Percentiles rank a stretch among this genome's conserved stretches.
Evolutionary conservation across 2,797 vertebrate species (phyloP).

Genomic region (Furcifer pardalis): DNA sequence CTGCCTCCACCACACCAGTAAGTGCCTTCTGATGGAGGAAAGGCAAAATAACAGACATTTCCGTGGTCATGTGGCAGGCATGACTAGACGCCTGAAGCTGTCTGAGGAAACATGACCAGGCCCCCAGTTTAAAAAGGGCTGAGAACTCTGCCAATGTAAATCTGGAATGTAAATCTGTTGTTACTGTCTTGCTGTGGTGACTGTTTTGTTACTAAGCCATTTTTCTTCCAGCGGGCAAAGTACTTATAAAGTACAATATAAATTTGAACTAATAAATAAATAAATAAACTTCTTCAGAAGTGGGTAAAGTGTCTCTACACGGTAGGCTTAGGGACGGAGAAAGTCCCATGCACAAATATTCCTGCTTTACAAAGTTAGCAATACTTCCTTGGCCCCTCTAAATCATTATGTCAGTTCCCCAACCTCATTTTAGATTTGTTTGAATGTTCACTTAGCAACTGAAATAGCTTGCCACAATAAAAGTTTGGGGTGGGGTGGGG

Average conservation of each 20-base stretch:
- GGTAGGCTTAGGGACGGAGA: not conserved
- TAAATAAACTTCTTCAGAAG: not conserved
- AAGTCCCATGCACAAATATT: not conserved
- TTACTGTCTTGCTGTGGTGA: not conserved
- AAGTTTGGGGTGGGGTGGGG: not conserved
- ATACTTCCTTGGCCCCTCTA: not conserved
- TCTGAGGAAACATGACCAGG: too few species aligned
- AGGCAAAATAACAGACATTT: too few species aligned
- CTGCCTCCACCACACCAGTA: too few species aligned
- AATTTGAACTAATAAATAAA: too few species aligned
- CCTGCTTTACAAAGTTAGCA: not conserved
- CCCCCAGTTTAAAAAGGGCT: too few species aligned
- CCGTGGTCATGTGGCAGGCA: too few species aligned
- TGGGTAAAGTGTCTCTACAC: not conserved
- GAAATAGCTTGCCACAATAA: not conserved
- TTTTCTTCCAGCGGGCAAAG: not conserved
- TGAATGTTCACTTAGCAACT: not conserved
- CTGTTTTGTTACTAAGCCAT: not conserved
- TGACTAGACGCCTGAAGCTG: too few species aligned
- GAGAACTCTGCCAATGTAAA: too few species aligned
- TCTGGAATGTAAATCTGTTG: not conserved
- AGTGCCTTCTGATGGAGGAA: too few species aligned
- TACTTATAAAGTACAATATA: too few species aligned
- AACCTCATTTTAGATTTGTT: not conserved
- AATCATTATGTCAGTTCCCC: not conserved